Evolutionary conservation across 2,797 vertebrate species (phyloP), one percentile per base, ranked within the genome.

Genomic region (Chaetodon trifasciatus): DNA sequence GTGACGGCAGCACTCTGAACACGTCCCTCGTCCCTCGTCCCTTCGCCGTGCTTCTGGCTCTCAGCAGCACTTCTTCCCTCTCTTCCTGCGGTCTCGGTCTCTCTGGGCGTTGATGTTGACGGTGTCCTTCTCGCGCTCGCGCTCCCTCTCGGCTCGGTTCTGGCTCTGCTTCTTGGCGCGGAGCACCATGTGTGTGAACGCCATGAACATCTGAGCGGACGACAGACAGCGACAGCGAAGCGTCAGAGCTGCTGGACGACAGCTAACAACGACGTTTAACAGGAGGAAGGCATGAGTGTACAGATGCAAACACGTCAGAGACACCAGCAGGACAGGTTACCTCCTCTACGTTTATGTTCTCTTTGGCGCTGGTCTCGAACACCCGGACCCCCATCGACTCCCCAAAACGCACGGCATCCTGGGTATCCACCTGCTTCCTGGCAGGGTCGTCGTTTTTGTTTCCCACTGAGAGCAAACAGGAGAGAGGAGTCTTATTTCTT

Each of bases 301-400:
- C 6, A 7, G 0, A 4, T 32, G n/a, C 24, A n/a, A n/a, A 35
- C 6, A 8, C 32, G 4, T 21, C 52, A 32, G 12, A 3, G 11
- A 23, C 12, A 49, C 6, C 3, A 13, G n/a, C 39, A 57, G 10
- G 4, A 8, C 15, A 21, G 55, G 15, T 76, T 16, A 97, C 96
- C 95, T 97, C 96, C 70, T 97, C 96, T 2, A 97, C 96, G 0
- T 97, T 97, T 8, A 96, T 87, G 85, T 97, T 97, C 61, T 97
- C 96, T 91, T 97, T 97, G 83, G 96, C 96, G 3, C 96, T 97
- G 12, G 96, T 97, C 91, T 97, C 96, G 9, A 96, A 97, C 23
- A 96, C 93, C 0, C 93, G 90, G 5, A 97, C 96, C 0, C 96
- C 96, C 70, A 96, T 94, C 0, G 96, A 94, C 37, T 96, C 94